Evolutionary conservation across 2,888 invertebrate species (phyloP).

Genomic region (Steinernema carpocapsae): DNA sequence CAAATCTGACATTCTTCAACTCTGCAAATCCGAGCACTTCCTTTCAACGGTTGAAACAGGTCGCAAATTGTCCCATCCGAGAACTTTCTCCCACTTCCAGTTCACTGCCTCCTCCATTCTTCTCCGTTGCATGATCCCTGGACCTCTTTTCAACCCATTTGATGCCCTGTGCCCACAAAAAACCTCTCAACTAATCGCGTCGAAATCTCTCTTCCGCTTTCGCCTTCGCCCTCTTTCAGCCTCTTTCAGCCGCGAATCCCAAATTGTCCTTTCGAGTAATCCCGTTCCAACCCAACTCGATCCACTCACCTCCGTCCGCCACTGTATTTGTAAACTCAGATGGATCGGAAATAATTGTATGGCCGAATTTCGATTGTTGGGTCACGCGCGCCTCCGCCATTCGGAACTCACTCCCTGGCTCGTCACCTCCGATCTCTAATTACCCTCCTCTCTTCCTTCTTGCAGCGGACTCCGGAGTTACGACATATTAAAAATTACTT

Average conservation of each 20-base stretch:
- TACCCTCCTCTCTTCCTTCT: neutral
- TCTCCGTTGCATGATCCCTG: no score
- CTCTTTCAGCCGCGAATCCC: neutral
- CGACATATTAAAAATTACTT: constrained; percentile 32
- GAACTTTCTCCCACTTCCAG: no score
- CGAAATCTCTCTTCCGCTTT: neutral
- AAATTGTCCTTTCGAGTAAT: constrained; percentile 21
- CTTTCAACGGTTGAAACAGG: no score
- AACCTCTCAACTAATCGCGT: constrained; percentile 18
- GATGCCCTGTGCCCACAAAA: neutral
- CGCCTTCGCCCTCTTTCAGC: neutral
- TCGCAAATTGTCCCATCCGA: no score
- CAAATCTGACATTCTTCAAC: no score
- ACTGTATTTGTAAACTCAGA: constrained; percentile 34
- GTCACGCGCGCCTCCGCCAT: constrained; percentile 26
- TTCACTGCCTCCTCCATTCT: no score
- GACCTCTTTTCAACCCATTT: neutral
- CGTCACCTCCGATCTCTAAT: constrained; percentile 32
- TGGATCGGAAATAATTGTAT: constrained; percentile 33
- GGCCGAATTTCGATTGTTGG: constrained; percentile 30
- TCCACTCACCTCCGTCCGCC: constrained; percentile 24
- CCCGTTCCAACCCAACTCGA: constrained; percentile 3
- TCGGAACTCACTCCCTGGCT: neutral
- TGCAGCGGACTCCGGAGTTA: neutral
- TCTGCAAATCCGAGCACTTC: no score